Base-by-base conservation (phyloP, 1,140 invertebrate species). In the Lasaia peninsularis region DNA sequence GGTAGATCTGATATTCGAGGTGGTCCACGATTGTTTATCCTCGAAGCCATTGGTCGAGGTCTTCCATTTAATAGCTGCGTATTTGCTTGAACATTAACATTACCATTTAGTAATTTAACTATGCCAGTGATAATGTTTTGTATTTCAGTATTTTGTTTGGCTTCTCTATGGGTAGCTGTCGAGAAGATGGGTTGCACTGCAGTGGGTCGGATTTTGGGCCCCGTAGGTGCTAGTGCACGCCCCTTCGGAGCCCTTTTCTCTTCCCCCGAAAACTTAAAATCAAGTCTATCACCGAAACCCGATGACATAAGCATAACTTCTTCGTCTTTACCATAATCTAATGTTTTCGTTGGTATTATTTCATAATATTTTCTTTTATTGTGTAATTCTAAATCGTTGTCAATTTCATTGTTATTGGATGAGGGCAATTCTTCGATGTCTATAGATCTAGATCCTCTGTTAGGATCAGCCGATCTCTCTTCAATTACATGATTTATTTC, bases 111-210 rank as follows among this genome's bases (percentile, higher is more conserved):
- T 1, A 97, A 80, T 78, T 97, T 96, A 0, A 97, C 95, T 33
- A 98, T 95, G 9, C 96, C 96, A 6, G 95, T 96, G 51, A 98
- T 96, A 10, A 97, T 96, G 72, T 97, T 96, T 80, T 97, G 95
- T 54, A 97, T 96, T 78, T 97, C 95, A 14, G 94, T 94, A 3
- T 93, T 92, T 68, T 93, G 92, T 34, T 88, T 68, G 60, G 86
- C 80, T 51, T 88, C 73, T 28, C 76, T 67, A 80, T 71, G 66
- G 78, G 69, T 83, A 54, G 65, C 73, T 62, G 88, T 90, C 48
- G 89, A 83, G 85, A 86, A 85, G 7, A 80, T 84, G 55, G 85
- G 77, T 60, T 81, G 89, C 76, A 90, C 85, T 79, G 75, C 79
- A 82, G 86, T 88, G 69, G 87, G 78, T 66, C 76, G 83, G 67